phyloP scores from a whole-genome alignment of 2,113 vertebrate genomes.

The Manacus vitellinus region DNA sequence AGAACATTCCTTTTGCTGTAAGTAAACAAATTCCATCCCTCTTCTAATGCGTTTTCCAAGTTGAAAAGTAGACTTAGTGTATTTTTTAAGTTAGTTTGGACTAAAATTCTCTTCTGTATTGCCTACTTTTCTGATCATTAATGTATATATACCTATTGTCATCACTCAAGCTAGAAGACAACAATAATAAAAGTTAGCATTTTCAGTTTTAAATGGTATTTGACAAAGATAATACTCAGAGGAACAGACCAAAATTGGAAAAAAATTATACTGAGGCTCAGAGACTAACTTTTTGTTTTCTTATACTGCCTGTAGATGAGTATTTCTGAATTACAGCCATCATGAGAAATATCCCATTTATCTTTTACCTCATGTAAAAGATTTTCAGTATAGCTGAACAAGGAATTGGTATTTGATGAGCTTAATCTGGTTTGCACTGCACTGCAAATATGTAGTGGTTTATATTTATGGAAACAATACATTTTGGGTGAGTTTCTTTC shows the following conservation, averaged over 20 bases:
- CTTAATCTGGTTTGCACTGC: background rate
- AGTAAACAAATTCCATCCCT: background rate
- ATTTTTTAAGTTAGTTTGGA: background rate
- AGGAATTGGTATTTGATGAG: slow-evolving; percentile 23
- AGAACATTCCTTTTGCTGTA: background rate
- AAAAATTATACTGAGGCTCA: background rate
- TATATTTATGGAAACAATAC: background rate
- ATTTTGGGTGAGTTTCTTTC: background rate
- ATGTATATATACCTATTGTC: background rate
- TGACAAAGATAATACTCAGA: background rate
- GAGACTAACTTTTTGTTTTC: background rate
- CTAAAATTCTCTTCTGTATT: background rate
- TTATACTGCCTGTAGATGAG: background rate
- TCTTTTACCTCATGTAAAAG: background rate
- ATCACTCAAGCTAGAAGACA: background rate
- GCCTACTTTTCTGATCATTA: background rate
- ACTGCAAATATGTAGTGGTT: background rate
- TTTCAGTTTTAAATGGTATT: background rate
- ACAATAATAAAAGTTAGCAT: background rate
- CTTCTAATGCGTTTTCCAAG: background rate
- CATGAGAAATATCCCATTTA: background rate
- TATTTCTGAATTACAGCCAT: background rate
- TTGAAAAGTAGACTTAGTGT: background rate
- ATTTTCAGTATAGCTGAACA: background rate
- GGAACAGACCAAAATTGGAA: background rate